Conservation (phyloP, 2,888 invertebrate genomes). For the Sericinus montela region DNA sequence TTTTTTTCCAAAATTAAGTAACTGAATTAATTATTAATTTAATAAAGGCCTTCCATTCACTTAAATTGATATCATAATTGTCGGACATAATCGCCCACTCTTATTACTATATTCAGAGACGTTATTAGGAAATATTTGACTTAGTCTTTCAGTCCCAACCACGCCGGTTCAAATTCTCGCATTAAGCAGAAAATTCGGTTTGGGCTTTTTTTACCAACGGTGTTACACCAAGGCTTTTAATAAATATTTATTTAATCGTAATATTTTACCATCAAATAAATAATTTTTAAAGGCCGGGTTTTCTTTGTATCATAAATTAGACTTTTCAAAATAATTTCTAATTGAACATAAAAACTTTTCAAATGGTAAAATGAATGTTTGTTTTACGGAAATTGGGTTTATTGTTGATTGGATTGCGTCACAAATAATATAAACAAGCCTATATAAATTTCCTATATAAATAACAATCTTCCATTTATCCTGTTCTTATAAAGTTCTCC, state of each 20-base stretch:
- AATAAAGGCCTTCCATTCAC: not conserved
- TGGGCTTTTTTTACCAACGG: conserved; percentile 2
- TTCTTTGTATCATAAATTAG: not conserved
- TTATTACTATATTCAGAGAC: not conserved
- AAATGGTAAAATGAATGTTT: too few species aligned
- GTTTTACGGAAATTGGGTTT: too few species aligned
- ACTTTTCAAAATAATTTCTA: not conserved
- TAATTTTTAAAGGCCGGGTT: not conserved
- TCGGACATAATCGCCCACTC: conserved; percentile 7
- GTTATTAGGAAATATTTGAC: conserved; percentile 9
- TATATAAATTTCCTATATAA: too few species aligned
- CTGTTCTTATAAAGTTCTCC: too few species aligned
- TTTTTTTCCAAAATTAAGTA: too few species aligned
- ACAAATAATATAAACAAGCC: not conserved
- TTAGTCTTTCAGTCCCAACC: not conserved
- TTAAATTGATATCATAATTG: not conserved
- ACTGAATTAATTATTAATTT: not conserved
- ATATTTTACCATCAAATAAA: conserved; percentile 1
- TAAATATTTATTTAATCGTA: not conserved
- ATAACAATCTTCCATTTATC: too few species aligned
- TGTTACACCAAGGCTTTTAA: too few species aligned
- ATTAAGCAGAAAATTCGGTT: not conserved
- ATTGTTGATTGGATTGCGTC: not conserved
- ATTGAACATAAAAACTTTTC: too few species aligned
- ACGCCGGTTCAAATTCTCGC: not conserved